These are phyloP conservation scores for Apis florea DNA, from an alignment of 1,140 invertebrate species.

Conservation along the genomic window DNA sequence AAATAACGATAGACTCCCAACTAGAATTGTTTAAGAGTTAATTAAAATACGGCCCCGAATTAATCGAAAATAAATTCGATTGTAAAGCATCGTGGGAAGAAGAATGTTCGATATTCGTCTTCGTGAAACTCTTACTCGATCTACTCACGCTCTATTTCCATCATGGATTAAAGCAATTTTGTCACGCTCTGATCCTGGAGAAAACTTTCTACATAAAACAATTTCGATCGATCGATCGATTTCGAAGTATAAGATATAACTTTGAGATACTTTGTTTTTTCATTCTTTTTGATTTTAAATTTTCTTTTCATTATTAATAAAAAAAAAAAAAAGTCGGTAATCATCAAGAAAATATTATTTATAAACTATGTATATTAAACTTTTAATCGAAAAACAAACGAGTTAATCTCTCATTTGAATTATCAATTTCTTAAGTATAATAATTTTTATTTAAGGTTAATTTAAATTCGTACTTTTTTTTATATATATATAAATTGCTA, in stretches of 20 bases:
- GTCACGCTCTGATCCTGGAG: slow-evolving; percentile 73
- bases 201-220: slow-evolving; percentile 66
- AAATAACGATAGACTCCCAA: background rate
- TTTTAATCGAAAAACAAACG: background rate
- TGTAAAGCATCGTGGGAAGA: slow-evolving; percentile 27
- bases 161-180: slow-evolving; percentile 70
- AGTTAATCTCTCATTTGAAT: too few species aligned
- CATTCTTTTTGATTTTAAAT: too few species aligned
- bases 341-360: background rate
- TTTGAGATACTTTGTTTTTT: background rate
- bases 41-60: background rate
- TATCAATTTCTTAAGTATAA: too few species aligned
- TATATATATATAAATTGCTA: too few species aligned
- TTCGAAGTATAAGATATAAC: too few species aligned
- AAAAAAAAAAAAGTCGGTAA: background rate
- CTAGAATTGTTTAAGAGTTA: slow-evolving; percentile 1
- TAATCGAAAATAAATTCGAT: slow-evolving; percentile 16
- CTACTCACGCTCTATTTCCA: slow-evolving; percentile 75
- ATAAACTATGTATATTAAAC: background rate
- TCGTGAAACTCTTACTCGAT: slow-evolving; percentile 73
- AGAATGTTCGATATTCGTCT: slow-evolving; percentile 63
- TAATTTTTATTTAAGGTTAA: too few species aligned
- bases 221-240: slow-evolving; percentile 50
- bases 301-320: background rate
- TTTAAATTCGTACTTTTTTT: too few species aligned